phyloP scores from a whole-genome alignment of 1,140 invertebrate genomes.

The Drosophila elegans region DNA sequence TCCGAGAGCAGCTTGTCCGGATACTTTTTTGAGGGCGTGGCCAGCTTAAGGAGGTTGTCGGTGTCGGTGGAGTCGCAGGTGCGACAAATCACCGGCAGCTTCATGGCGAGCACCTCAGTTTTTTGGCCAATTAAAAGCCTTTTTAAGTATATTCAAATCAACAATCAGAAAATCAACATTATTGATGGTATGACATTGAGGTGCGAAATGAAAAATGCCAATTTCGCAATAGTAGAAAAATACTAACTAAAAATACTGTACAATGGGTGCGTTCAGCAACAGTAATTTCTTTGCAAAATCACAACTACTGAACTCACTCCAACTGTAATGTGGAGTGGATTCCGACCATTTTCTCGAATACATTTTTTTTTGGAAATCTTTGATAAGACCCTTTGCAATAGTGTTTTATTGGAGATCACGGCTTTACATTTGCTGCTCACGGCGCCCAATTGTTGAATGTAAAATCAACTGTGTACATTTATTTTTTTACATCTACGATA shows the following conservation, averaged over 20 bases:
- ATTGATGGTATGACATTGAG: conserved; percentile 20
- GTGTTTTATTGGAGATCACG: background rate
- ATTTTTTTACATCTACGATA: conserved; percentile 33
- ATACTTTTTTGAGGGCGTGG: conserved; percentile 64
- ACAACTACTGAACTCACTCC: too few relatives aligned
- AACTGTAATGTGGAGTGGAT: too few relatives aligned
- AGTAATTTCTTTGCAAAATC: background rate
- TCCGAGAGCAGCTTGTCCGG: conserved; percentile 67
- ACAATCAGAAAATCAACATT: conserved; percentile 60
- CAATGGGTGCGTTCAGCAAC: background rate
- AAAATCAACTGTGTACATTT: conserved; percentile 28
- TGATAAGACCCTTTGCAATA: too few relatives aligned
- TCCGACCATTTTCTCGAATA: too few relatives aligned
- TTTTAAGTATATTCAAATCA: conserved; percentile 23
- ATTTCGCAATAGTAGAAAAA: background rate
- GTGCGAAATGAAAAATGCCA: background rate
- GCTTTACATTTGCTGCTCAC: background rate
- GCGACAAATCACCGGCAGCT: conserved; percentile 67
- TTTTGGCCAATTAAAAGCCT: background rate
- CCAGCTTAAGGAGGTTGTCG: conserved; percentile 57
- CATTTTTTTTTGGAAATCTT: background rate
- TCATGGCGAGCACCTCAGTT: conserved; percentile 39
- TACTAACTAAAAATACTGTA: conserved; percentile 7
- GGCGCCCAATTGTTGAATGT: conserved; percentile 1
- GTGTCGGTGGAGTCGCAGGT: conserved; percentile 70